phyloP scores from a whole-genome alignment of 2,888 invertebrate species.

The Eremobia ochroleuca region DNA sequence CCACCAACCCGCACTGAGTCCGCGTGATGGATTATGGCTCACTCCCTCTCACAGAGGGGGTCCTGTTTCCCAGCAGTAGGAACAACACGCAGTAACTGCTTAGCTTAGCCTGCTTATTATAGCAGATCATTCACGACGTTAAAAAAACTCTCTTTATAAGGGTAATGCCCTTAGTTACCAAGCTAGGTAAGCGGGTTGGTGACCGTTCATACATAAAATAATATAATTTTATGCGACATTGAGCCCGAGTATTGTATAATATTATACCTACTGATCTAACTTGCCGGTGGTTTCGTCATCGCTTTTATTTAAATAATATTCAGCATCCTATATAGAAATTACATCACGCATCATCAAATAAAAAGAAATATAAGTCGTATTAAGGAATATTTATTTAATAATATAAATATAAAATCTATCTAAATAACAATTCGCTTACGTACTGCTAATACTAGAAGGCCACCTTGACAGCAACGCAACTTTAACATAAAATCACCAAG shows the following conservation, averaged over 20 bases:
- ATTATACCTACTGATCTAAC: slow-evolving; percentile 36
- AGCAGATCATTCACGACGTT: slow-evolving; percentile 3
- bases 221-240: slow-evolving; percentile 52
- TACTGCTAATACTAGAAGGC: slow-evolving; percentile 88
- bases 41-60: too few relatives aligned
- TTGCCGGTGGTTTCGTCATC: slow-evolving; percentile 41
- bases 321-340: slow-evolving; percentile 31
- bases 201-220: slow-evolving; percentile 47
- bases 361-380: slow-evolving; percentile 72
- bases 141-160: neutral
- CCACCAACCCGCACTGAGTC: too few relatives aligned
- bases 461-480: slow-evolving; percentile 84
- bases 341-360: slow-evolving; percentile 47
- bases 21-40: too few relatives aligned
- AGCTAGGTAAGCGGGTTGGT: slow-evolving; percentile 38
- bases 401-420: slow-evolving; percentile 79
- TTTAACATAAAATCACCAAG: slow-evolving; percentile 81
- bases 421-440: slow-evolving; percentile 84
- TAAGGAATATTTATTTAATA: slow-evolving; percentile 82
- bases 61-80: too few relatives aligned
- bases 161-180: slow-evolving; percentile 26
- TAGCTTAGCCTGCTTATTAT: neutral
- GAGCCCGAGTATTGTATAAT: slow-evolving; percentile 20
- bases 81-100: too few relatives aligned
- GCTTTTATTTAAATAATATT: slow-evolving; percentile 43